Conservation (phyloP, 2,113 vertebrate genomes). For the Geococcyx californianus region DNA sequence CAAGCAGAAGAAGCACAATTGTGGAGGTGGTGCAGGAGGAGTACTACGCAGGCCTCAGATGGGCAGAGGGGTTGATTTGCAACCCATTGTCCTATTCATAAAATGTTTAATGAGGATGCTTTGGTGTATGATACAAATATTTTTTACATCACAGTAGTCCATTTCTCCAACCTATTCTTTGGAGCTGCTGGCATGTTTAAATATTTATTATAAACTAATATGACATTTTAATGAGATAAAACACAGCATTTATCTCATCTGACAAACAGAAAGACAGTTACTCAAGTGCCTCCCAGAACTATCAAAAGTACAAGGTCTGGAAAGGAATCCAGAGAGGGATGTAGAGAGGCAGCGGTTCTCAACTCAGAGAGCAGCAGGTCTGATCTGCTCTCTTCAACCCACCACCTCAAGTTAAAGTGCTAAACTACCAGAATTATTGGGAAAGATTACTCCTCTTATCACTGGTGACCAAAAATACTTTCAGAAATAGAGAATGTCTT, state of each 20-base stretch:
- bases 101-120: neutral
- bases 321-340: too few species aligned
- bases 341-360: fast-evolving
- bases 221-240: conserved; percentile 22
- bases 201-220: conserved; percentile 36
- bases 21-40: neutral
- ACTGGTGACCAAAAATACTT: conserved; percentile 59
- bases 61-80: neutral
- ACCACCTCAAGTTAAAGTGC: neutral
- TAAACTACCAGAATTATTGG: conserved; percentile 25
- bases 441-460: conserved; percentile 61
- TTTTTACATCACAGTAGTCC: neutral
- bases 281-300: neutral
- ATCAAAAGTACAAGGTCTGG: neutral
- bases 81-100: neutral
- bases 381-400: neutral
- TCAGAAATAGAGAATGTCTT: conserved; percentile 62
- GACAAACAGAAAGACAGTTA: neutral
- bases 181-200: neutral
- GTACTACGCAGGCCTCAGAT: neutral
- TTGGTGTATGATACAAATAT: neutral
- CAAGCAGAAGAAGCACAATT: neutral
- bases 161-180: neutral
- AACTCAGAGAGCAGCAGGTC: fast-evolving
- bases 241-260: neutral